Percentiles rank a stretch among this genome's conserved stretches.
These are phyloP conservation scores for Odontomyia ornata DNA, from an alignment of 2,888 invertebrate genomes.

Conservation along the genomic window DNA sequence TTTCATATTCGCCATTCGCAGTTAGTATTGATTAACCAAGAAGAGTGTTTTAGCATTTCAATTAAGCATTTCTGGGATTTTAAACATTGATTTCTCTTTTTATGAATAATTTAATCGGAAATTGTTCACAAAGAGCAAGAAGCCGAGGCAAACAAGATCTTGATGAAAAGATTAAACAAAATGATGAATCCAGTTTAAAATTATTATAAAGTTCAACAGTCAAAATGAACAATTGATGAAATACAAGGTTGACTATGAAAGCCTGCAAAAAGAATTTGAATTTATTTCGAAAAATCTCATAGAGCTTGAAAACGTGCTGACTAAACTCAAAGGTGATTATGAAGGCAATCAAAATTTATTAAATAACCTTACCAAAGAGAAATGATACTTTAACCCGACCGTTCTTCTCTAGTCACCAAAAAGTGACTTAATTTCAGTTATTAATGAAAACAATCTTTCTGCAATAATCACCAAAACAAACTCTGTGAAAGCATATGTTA, in stretches of 20 bases:
- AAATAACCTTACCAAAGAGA: not conserved
- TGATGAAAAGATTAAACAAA: conserved; percentile 52
- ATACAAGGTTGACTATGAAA: not conserved
- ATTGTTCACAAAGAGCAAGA: conserved; percentile 30
- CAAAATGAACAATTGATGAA: not conserved
- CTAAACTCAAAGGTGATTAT: not conserved
- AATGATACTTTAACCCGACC: too few species aligned
- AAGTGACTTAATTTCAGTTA: too few species aligned
- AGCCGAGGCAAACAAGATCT: conserved; percentile 48
- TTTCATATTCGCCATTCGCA: too few species aligned
- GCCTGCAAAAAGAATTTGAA: conserved; percentile 3
- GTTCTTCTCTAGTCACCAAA: too few species aligned
- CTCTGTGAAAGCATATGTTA: too few species aligned
- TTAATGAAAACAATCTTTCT: too few species aligned
- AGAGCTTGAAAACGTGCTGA: not conserved
- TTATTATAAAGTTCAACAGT: not conserved
- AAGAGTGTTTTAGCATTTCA: too few species aligned
- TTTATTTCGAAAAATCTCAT: not conserved
- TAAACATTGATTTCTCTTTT: too few species aligned
- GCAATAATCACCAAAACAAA: too few species aligned
- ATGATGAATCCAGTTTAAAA: not conserved
- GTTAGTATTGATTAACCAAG: too few species aligned
- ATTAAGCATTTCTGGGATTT: too few species aligned
- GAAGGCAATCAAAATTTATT: not conserved
- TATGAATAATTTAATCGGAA: too few species aligned